These are phyloP conservation scores for Sympetrum striolatum DNA, from an alignment of 2,888 invertebrate species.

Conservation along the genomic window DNA sequence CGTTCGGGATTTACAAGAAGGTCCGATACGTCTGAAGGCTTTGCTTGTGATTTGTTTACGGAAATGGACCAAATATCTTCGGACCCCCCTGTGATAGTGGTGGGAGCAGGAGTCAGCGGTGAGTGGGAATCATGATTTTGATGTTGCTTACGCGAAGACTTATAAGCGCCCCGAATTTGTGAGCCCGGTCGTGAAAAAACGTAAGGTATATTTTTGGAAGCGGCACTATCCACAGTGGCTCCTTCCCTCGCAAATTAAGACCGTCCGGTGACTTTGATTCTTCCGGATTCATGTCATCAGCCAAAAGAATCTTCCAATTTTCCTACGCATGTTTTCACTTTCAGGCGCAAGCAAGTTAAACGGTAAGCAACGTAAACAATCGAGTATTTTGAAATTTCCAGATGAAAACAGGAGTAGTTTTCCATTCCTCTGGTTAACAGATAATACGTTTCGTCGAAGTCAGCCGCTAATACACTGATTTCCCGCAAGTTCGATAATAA, in stretches of 20 bases:
- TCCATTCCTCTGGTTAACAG: too few species aligned
- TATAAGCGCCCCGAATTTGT: not conserved
- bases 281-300: not conserved
- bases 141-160: not conserved
- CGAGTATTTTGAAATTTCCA: too few species aligned
- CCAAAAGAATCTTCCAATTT: not conserved
- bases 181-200: not conserved
- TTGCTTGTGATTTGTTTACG: not conserved
- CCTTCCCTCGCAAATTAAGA: not conserved
- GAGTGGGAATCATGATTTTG: not conserved
- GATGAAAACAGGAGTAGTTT: too few species aligned
- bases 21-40: not conserved
- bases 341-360: too few species aligned
- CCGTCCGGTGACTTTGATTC: not conserved
- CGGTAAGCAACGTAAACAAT: too few species aligned
- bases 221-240: not conserved
- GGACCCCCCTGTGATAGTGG: constrained; percentile 49
- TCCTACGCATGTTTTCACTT: too few species aligned
- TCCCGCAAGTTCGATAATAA: too few species aligned
- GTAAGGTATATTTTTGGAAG: not conserved
- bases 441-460: too few species aligned
- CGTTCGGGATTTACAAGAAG: not conserved
- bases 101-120: constrained; percentile 53
- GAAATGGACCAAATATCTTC: not conserved
- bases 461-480: too few species aligned